Conservation (phyloP, 2,888 invertebrate species). For the Steinernema carpocapsae region DNA sequence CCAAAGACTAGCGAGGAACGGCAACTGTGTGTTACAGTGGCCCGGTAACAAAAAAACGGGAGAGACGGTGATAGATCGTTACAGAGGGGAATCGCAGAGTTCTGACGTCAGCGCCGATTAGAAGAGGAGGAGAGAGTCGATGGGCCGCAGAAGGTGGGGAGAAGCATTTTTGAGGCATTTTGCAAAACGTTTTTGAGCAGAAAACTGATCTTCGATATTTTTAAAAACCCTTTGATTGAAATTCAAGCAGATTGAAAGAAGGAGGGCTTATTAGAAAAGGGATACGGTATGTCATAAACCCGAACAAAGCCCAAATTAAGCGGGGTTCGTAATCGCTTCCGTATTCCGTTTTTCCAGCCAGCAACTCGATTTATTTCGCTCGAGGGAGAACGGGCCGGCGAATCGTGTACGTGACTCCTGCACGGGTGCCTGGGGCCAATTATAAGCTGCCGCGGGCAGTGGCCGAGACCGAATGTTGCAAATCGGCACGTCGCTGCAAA, state of each 20-base stretch:
- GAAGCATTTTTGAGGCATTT: no score
- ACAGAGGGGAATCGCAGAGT: constrained; percentile 12
- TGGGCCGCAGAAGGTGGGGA: no score
- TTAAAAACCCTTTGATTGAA: no score
- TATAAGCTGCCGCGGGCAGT: background rate
- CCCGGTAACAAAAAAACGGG: constrained; percentile 1
- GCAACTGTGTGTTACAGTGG: constrained; percentile 11
- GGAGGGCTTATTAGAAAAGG: no score
- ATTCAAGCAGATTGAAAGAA: no score
- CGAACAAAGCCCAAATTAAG: no score
- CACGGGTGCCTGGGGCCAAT: constrained; percentile 21
- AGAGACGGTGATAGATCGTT: constrained; percentile 24
- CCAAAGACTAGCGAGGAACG: background rate
- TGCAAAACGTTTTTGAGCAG: no score
- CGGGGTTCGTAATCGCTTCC: background rate
- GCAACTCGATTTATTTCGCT: constrained; percentile 14
- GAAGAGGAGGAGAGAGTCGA: background rate
- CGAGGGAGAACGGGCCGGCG: constrained; percentile 6
- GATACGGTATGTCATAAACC: no score
- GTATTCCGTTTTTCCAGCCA: constrained; percentile 1
- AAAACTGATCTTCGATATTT: no score
- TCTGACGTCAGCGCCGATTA: constrained; percentile 20
- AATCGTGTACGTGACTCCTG: constrained; percentile 2
- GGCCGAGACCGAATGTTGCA: constrained; percentile 2
- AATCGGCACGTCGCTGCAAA: constrained; percentile 13